Percentiles rank a stretch among this genome's conserved stretches.
These are phyloP conservation scores for Serilophus lunatus DNA, from an alignment of 2,113 vertebrate species.

Conservation along the genomic window DNA sequence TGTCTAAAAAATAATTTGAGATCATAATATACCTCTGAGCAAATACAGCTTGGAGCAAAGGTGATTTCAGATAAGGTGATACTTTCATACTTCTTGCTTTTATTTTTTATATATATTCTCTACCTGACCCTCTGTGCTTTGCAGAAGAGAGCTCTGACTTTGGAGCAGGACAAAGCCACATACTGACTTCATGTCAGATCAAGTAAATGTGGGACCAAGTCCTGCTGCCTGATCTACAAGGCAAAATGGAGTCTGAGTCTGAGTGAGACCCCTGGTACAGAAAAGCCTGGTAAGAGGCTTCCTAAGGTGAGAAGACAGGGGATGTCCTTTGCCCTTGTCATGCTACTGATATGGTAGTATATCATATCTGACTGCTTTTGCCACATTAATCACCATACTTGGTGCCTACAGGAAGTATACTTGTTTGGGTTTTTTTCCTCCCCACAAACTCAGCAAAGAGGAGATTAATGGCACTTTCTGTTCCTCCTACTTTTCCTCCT, in stretches of 20 bases:
- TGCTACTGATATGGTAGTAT: not conserved
- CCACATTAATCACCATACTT: not conserved
- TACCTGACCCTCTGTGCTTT: not conserved
- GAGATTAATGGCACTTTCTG: slow-evolving; percentile 43
- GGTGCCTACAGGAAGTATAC: not conserved
- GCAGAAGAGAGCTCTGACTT: not conserved
- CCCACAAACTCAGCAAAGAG: slow-evolving; percentile 14
- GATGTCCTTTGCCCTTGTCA: not conserved
- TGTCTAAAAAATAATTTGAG: not conserved
- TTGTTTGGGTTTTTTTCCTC: not conserved
- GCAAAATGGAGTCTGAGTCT: rapidly evolving
- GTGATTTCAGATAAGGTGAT: not conserved
- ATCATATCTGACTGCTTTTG: not conserved
- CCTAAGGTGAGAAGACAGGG: not conserved
- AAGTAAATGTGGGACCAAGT: not conserved
- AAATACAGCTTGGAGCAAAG: not conserved
- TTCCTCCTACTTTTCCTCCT: slow-evolving; percentile 44
- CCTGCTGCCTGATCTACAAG: not conserved
- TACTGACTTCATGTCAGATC: not conserved
- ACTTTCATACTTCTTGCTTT: not conserved
- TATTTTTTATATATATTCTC: not conserved
- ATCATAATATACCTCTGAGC: not conserved
- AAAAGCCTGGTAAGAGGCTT: not conserved
- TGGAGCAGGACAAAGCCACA: not conserved
- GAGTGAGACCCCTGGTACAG: not conserved